Conservation (phyloP, 64 coral and sea anemone species). For the Hydrozoanthus tunicans region DNA sequence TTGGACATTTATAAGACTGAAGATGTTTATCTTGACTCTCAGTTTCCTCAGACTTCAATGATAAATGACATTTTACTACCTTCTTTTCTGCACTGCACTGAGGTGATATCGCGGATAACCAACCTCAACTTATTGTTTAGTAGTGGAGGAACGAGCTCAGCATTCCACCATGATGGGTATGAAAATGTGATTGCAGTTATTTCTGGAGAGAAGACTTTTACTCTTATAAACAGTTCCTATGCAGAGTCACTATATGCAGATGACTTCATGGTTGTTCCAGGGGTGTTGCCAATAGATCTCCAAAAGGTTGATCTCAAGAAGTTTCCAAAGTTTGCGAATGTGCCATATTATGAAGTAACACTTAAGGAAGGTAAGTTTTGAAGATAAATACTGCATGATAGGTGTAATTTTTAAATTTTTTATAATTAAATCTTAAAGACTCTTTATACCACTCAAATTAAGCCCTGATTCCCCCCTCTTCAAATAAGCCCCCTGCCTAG, state of each 20-base stretch:
- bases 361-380: constrained; percentile 67
- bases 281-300: constrained; percentile 76
- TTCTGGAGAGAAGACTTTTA: constrained; percentile 78
- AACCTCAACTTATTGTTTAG: constrained; percentile 77
- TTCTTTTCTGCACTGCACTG: constrained; percentile 80
- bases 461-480: neutral
- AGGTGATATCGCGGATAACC: constrained; percentile 70
- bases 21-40: constrained; percentile 90
- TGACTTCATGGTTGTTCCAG: constrained; percentile 71
- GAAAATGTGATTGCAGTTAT: constrained; percentile 85
- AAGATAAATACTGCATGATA: neutral
- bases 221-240: constrained; percentile 79
- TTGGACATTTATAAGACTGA: constrained; percentile 84
- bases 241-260: constrained; percentile 82
- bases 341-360: constrained; percentile 75
- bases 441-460: neutral
- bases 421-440: neutral
- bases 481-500: neutral
- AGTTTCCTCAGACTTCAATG: constrained; percentile 76
- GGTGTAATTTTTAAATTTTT: neutral
- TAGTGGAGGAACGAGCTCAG: constrained; percentile 77
- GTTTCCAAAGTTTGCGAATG: constrained; percentile 75
- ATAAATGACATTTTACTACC: constrained; percentile 83
- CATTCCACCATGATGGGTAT: constrained; percentile 98
- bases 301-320: constrained; percentile 72